Conservation (phyloP, 2,888 invertebrate species). For the Lasioglossum lativentre region DNA sequence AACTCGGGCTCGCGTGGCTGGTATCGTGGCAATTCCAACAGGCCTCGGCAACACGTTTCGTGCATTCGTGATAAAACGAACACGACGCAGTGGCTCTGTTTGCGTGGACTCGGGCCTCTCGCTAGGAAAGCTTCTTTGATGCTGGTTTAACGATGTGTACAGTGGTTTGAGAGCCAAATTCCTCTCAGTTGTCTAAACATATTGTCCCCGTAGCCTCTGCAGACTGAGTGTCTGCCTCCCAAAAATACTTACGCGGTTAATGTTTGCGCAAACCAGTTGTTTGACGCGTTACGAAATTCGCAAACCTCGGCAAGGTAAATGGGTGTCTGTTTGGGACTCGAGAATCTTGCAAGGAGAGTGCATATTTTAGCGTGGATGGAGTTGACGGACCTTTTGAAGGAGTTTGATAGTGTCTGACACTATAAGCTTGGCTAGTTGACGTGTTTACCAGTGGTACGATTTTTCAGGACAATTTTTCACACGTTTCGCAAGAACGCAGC, state of each 20-base stretch:
- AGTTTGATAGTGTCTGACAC: background rate
- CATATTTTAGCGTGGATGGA: background rate
- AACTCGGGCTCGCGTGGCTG: background rate
- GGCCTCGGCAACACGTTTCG: background rate
- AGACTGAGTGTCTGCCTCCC: background rate
- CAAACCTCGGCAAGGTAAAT: background rate
- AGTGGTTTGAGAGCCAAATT: background rate
- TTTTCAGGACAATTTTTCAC: no score
- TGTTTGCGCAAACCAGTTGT: background rate
- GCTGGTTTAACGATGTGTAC: background rate
- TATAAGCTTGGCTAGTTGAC: background rate
- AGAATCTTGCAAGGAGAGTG: background rate
- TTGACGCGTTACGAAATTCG: background rate
- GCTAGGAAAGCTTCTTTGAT: background rate
- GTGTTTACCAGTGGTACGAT: background rate
- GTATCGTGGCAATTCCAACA: background rate
- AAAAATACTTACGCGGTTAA: background rate
- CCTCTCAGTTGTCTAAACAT: background rate
- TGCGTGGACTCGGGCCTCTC: background rate
- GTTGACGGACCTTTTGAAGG: background rate
- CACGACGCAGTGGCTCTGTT: background rate
- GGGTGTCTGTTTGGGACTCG: background rate
- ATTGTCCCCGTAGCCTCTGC: background rate
- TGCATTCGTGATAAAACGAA: background rate
- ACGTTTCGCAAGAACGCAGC: no score